Evolutionary conservation across 2,888 invertebrate genomes (phyloP), one percentile per base, ranked within the genome.

Genomic region (Tipula confusa): DNA sequence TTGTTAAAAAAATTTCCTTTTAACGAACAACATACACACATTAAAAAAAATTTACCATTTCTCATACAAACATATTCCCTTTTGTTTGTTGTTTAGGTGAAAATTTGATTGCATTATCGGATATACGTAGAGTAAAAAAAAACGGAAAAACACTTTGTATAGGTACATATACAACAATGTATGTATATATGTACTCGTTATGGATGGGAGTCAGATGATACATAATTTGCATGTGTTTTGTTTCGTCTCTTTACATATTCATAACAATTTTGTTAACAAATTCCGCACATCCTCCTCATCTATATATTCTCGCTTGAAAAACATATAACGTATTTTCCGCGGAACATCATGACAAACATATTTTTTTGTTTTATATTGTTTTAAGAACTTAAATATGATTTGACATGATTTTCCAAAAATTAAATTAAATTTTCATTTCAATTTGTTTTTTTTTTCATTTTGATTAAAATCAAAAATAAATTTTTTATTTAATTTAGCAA

Each of bases 61-160:
- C 64, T 64, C 64, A 18, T 64, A 64, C 24, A 24, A 64, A 64
- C 64, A 64, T 64, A 64, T 64, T 64, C 64, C 64, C 64, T 6
- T 64, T 64, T 64, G 64, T 64, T 64, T 64, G 64, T 64, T 64
- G 64, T 64, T 64, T 64, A 64, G 64, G 64, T 64, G 64, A 64
- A 64, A 64, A 64, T 64, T 64, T 64, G 64, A 64, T 64, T 64
- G 64, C 64, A 64, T 64, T 64, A 64, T 64, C 64, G 64, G 64
- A 64, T 64, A 64, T 64, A 64, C 64, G 64, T 64, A 64, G 24
- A 18, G 64, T 64, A 24, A 43, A 43, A 43, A 43, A 43, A 64
- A 24, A 24, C 64, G 24, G 24, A 64, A 64, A 64, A 64, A 64
- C 64, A 64, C 64, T 64, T 64, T 64, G 64, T 64, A 9, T 24